Evolutionary conservation across 2,797 vertebrate genomes (phyloP), one percentile per base, ranked within the genome.

Genomic region (Psittacula derbiana): DNA sequence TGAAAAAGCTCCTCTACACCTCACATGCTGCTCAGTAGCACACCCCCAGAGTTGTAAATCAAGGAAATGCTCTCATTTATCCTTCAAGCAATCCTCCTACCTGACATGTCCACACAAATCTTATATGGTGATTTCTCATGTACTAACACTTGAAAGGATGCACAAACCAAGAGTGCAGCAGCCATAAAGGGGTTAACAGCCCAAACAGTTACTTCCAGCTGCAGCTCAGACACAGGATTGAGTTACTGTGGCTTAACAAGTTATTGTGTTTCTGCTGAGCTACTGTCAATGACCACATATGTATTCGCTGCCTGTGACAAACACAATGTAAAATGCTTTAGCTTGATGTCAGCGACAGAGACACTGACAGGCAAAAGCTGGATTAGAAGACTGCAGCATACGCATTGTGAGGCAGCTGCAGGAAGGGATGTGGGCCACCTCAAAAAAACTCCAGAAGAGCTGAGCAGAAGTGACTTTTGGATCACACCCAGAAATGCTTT

Each of bases 241-340:
- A 95, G 90, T 95, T 95, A 95, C 94, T 91, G 86, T 85, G 92
- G 92, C 90, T 97, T 97, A 96, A 95, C 90, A 97, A 95, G 92
- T 95, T 94, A 97, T 93, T 96, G 95, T 95, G 95, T 95, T 95
- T 96, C 96, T 95, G 94, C 80, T 52, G 93, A 90, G 94, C 96
- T 97, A 97, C 95, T 95, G 95, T 97, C 95, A 95, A 91, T 95
- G 94, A 94, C 96, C 93, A 95, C 92, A 93, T 94, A 95, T 43
- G 92, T 87, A 95, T 97, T 95, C 23, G 3, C 88, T 1, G 83
- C 71, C 86, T 89, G 92, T 49, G 90, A 95, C 94, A 92, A 97
- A 97, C 92, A 93, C 80, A 95, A 93, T 88, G 92, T 90, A 90
- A 85, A 95, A 70, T 2, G 44, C 84, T 94, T 94, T 70, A 88